Conservation (phyloP, 2,888 invertebrate species). For the Digitonthophagus gazella region DNA sequence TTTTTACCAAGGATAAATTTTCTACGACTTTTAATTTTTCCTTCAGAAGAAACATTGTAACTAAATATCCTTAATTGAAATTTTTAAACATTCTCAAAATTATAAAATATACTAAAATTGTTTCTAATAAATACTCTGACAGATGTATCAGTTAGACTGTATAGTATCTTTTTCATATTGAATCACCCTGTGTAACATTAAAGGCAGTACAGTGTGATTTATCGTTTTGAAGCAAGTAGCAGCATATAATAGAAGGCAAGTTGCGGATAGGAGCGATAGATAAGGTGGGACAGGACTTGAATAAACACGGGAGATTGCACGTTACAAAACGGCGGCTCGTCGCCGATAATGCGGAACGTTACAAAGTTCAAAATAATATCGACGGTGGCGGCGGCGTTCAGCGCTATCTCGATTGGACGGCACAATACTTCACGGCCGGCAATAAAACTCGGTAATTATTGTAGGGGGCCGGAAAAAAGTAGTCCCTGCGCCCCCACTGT, state of each 20-base stretch:
- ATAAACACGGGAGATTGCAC: neutral
- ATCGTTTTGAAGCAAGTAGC: neutral
- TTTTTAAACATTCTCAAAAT: too few species aligned
- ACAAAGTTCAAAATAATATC: neutral
- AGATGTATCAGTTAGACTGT: too few species aligned
- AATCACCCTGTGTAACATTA: neutral
- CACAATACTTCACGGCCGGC: neutral
- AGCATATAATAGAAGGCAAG: neutral
- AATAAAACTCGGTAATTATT: conserved; percentile 20
- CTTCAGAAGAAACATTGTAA: too few species aligned
- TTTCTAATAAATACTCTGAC: too few species aligned
- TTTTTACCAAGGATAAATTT: too few species aligned
- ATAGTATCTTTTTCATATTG: too few species aligned
- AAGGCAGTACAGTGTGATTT: neutral
- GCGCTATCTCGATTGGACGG: neutral
- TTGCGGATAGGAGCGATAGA: neutral
- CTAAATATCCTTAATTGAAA: too few species aligned
- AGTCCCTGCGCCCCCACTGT: conserved; percentile 11
- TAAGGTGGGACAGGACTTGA: neutral
- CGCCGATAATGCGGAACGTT: neutral
- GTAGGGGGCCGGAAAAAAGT: conserved; percentile 3
- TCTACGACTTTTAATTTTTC: too few species aligned
- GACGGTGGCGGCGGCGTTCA: neutral
- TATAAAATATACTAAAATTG: too few species aligned
- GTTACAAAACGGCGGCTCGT: neutral